phyloP scores from a whole-genome alignment of 2,797 vertebrate genomes.

The Oreonectes daqikongensis region DNA sequence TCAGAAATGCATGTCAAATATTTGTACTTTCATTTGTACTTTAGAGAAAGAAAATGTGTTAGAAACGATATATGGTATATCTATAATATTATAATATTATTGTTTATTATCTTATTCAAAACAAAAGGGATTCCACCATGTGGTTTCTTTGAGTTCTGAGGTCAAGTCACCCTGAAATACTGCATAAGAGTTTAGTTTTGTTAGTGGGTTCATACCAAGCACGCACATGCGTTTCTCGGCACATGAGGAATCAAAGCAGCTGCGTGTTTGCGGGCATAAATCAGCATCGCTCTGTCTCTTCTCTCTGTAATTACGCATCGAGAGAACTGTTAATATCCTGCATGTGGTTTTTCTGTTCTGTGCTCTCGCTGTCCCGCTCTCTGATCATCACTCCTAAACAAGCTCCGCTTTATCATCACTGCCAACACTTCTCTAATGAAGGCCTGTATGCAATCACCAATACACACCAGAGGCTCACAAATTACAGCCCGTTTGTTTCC shows the following conservation, averaged over 20 bases:
- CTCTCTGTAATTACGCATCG: conserved; percentile 58
- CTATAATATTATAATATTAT: not conserved
- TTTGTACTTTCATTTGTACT: too few species aligned
- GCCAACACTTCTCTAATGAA: conserved; percentile 60
- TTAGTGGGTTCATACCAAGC: not conserved
- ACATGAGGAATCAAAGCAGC: conserved; percentile 31
- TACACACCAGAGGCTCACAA: conserved; percentile 58
- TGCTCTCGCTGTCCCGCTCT: conserved; percentile 40
- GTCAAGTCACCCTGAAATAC: not conserved
- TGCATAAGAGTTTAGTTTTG: not conserved
- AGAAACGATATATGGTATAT: too few species aligned
- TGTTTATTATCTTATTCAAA: not conserved
- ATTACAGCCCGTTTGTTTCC: conserved; percentile 55
- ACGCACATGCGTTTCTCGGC: not conserved
- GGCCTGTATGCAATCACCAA: conserved; percentile 53
- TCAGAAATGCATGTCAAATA: too few species aligned
- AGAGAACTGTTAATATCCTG: conserved; percentile 64
- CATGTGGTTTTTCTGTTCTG: conserved; percentile 55
- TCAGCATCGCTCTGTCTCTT: conserved; percentile 47
- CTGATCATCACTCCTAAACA: conserved; percentile 56
- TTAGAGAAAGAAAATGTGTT: too few species aligned
- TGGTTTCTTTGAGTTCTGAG: not conserved
- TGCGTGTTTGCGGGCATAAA: conserved; percentile 52
- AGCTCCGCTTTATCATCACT: conserved; percentile 59
- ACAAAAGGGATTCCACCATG: not conserved